Conservation (phyloP, 92 coral and sea anemone species). For the Umimayanthus chanpuru region DNA sequence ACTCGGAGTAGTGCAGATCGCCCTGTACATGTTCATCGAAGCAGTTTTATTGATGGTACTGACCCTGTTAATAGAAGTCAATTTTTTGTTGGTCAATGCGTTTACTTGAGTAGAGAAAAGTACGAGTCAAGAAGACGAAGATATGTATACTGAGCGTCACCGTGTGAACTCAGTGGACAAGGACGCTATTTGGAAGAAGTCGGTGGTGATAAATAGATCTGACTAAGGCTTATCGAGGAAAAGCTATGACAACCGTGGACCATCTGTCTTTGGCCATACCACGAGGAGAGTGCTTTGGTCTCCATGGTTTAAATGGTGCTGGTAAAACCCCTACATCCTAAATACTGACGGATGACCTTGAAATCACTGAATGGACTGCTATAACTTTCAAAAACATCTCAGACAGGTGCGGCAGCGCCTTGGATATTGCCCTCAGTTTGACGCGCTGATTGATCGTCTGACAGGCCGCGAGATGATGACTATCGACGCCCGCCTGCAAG, state of each 20-base stretch:
- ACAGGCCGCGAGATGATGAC: too few relatives aligned
- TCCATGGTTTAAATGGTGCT: too few relatives aligned
- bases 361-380: too few relatives aligned
- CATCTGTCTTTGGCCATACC: constrained; percentile 90
- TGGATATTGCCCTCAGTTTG: too few relatives aligned
- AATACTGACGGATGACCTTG: too few relatives aligned
- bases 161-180: constrained; percentile 63
- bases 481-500: too few relatives aligned
- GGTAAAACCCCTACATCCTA: too few relatives aligned
- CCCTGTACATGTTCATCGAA: constrained; percentile 81
- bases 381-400: too few relatives aligned
- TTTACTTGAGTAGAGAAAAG: neutral
- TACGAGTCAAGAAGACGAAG: constrained; percentile 56
- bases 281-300: constrained; percentile 94
- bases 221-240: constrained; percentile 93
- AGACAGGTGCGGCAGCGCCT: too few relatives aligned
- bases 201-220: constrained; percentile 88
- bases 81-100: constrained; percentile 9
- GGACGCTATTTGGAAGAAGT: constrained; percentile 55
- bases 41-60: constrained; percentile 65
- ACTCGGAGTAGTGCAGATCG: constrained; percentile 90
- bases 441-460: too few relatives aligned
- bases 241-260: constrained; percentile 88
- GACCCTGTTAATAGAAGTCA: neutral
- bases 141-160: constrained; percentile 73